phyloP scores from a whole-genome alignment of 2,888 invertebrate species.

The Dyspetes luteomarginatus region DNA sequence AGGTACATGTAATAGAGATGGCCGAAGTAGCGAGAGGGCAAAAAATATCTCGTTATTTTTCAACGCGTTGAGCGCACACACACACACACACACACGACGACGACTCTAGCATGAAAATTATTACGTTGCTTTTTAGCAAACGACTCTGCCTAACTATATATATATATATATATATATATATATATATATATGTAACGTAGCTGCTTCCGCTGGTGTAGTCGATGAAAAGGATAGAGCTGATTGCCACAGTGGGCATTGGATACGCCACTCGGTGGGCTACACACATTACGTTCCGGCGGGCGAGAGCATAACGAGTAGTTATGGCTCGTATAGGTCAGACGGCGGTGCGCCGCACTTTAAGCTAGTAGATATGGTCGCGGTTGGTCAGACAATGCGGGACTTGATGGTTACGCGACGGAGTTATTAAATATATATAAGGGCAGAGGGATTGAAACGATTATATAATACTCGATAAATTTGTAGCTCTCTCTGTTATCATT shows the following conservation, averaged over 20 bases:
- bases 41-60: conserved; percentile 47
- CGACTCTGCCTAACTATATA: neutral
- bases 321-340: conserved; percentile 39
- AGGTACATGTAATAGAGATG: neutral
- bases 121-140: neutral
- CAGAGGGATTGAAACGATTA: too few species aligned
- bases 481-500: too few species aligned
- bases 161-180: neutral
- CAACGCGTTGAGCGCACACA: neutral
- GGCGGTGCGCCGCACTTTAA: too few species aligned
- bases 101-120: conserved; percentile 20
- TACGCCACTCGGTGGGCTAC: neutral
- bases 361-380: neutral
- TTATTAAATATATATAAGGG: too few species aligned
- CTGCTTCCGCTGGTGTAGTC: neutral
- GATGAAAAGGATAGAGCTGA: conserved; percentile 26
- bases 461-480: too few species aligned
- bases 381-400: neutral
- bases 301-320: conserved; percentile 51
- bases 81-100: conserved; percentile 2
- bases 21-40: neutral
- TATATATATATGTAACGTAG: neutral
- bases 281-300: neutral
- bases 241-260: neutral
- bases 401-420: too few species aligned